These are phyloP conservation scores for Balaeniceps rex DNA, from an alignment of 2,113 vertebrate species.

Conservation along the genomic window DNA sequence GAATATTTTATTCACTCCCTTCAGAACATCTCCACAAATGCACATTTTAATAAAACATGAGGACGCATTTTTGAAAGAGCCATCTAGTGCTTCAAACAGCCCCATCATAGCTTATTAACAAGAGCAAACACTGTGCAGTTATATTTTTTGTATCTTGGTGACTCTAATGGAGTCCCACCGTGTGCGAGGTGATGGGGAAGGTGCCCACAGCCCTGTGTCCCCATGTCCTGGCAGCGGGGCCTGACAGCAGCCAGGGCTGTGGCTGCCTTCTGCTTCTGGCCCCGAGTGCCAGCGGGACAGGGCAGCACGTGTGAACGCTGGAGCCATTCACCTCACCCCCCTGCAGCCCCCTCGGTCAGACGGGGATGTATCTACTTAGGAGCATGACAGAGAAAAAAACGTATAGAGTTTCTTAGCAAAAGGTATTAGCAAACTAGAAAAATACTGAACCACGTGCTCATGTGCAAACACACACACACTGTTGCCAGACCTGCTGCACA, in stretches of 20 bases:
- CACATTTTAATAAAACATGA: constrained; percentile 39
- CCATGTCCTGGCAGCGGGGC: background rate
- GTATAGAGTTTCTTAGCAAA: background rate
- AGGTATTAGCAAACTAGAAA: background rate
- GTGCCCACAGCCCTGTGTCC: background rate
- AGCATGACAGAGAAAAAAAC: background rate
- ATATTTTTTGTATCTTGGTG: background rate
- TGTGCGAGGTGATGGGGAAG: rapidly evolving
- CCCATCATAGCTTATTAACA: background rate
- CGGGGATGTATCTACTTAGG: background rate
- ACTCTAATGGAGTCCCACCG: background rate
- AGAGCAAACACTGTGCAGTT: background rate
- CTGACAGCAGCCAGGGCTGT: background rate
- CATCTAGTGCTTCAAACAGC: background rate
- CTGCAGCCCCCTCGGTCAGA: background rate
- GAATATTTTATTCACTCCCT: constrained; percentile 18
- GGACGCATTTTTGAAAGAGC: background rate
- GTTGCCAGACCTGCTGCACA: background rate
- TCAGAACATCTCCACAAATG: constrained; percentile 4
- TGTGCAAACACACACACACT: rapidly evolving
- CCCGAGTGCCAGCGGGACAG: background rate
- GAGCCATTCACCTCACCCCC: background rate
- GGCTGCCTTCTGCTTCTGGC: background rate
- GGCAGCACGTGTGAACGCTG: background rate
- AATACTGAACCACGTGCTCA: rapidly evolving